phyloP scores from a whole-genome alignment of 1,140 invertebrate genomes.

The Apis dorsata region DNA sequence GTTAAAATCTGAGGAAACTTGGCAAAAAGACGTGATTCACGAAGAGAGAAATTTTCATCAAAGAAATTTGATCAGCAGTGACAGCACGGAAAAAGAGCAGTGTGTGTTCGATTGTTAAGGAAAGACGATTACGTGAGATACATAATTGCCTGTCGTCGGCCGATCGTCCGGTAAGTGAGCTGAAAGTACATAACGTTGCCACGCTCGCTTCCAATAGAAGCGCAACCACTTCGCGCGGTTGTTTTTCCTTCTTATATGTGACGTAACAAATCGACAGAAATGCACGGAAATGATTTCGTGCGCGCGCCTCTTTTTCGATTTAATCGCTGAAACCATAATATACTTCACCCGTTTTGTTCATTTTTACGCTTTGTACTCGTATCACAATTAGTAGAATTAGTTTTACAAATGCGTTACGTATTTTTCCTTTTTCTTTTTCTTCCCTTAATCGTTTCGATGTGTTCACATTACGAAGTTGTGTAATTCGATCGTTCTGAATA shows the following conservation, averaged over 20 bases:
- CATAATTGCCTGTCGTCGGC: not conserved
- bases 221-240: not conserved
- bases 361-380: not conserved
- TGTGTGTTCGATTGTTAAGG: slow-evolving; percentile 16
- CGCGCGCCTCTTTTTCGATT: not conserved
- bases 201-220: not conserved
- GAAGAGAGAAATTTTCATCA: not conserved
- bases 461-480: not conserved
- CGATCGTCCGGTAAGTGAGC: slow-evolving; percentile 32
- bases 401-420: no score
- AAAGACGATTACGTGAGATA: slow-evolving; percentile 10
- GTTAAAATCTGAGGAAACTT: no score
- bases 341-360: not conserved
- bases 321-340: not conserved
- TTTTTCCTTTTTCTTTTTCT: not conserved
- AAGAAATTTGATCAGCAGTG: not conserved
- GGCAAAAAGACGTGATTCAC: not conserved
- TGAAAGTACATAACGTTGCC: slow-evolving; percentile 22
- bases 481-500: not conserved
- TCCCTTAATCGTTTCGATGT: not conserved
- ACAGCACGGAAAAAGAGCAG: not conserved
- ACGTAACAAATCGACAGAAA: not conserved
- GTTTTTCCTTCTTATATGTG: slow-evolving; percentile 14
- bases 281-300: slow-evolving; percentile 18
- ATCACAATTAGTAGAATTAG: not conserved